Percentiles rank a stretch among this genome's conserved stretches.
Evolutionary conservation across 2,113 vertebrate species (phyloP).

Genomic region (Nettapus auritus): DNA sequence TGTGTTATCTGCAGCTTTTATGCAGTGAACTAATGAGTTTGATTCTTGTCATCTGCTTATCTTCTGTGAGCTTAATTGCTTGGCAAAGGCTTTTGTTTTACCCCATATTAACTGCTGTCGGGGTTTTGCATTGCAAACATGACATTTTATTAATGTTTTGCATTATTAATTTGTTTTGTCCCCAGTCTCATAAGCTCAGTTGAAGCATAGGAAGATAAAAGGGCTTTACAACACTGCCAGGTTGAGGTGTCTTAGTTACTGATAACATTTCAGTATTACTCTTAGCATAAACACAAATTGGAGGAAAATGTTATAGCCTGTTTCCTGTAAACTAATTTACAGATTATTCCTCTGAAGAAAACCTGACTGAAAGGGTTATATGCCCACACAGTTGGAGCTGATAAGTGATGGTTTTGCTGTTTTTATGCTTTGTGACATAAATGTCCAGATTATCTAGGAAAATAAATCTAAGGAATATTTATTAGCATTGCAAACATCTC

Average conservation of each 20-base stretch:
- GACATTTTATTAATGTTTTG: not conserved
- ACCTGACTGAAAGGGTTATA: rapidly evolving
- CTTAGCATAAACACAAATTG: not conserved
- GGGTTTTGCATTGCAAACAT: not conserved
- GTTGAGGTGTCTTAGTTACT: not conserved
- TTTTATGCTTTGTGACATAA: not conserved
- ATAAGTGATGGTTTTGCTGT: not conserved
- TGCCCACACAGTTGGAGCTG: not conserved
- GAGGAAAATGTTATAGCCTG: not conserved
- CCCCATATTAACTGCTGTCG: not conserved
- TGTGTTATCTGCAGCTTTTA: not conserved
- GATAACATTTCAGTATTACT: rapidly evolving
- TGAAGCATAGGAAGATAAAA: not conserved
- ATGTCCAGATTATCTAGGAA: not conserved
- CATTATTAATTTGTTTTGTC: not conserved
- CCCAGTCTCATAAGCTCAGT: not conserved
- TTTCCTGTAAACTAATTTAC: not conserved
- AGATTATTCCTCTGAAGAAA: not conserved
- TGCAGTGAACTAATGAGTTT: conserved; percentile 34
- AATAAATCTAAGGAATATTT: not conserved
- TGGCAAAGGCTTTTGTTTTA: conserved; percentile 7
- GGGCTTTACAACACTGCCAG: not conserved
- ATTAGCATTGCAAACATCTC: not conserved
- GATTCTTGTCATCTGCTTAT: conserved; percentile 13
- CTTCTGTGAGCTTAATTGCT: conserved; percentile 12